Percentiles rank a stretch among this genome's conserved stretches.
Evolutionary conservation across 2,797 vertebrate species (phyloP).

Genomic region (Sebastes taczanowskii): DNA sequence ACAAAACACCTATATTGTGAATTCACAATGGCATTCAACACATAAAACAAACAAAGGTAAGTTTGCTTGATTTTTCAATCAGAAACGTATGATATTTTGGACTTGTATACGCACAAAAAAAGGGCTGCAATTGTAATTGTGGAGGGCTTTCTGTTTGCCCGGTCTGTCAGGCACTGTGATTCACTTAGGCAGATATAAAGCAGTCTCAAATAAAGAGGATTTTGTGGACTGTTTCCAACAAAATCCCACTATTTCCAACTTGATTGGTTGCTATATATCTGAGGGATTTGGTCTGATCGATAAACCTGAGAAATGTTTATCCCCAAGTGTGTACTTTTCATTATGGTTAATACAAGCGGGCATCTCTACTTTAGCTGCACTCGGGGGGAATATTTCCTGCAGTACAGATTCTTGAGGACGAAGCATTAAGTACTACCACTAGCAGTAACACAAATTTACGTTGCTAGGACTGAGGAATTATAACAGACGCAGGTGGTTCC

Average conservation of each 20-base stretch:
- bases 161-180: background rate
- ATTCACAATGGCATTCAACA: background rate
- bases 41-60: background rate
- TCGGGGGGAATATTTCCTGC: constrained; percentile 27
- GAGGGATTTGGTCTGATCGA: constrained; percentile 58
- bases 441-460: background rate
- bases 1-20: background rate
- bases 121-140: background rate
- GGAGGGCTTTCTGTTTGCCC: background rate
- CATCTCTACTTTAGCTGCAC: constrained; percentile 26
- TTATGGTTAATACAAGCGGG: constrained; percentile 29
- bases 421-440: background rate
- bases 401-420: background rate
- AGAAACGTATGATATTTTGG: background rate
- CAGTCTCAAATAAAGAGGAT: constrained; percentile 5
- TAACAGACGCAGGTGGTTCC: background rate
- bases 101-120: background rate
- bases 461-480: background rate
- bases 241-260: constrained; percentile 39
- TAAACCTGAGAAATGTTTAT: constrained; percentile 54
- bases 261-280: constrained; percentile 51
- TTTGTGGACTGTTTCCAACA: constrained; percentile 20
- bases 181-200: background rate
- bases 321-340: constrained; percentile 32
- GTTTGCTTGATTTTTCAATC: background rate